Evolutionary conservation across 2,113 vertebrate genomes (phyloP).

Genomic region (Clarias macrocephalus): DNA sequence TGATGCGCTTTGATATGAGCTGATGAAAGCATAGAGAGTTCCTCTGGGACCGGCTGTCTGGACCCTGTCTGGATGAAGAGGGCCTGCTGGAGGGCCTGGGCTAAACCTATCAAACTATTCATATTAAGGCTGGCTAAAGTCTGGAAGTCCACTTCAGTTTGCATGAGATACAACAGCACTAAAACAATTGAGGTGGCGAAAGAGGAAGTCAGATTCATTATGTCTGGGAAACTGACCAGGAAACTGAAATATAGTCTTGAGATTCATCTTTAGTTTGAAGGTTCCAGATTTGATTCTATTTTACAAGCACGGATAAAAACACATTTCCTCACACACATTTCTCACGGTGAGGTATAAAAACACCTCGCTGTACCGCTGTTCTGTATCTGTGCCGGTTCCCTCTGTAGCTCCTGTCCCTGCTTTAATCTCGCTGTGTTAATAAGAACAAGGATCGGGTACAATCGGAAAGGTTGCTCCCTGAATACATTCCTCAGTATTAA

Average conservation of each 20-base stretch:
- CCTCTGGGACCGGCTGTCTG: conserved; percentile 62
- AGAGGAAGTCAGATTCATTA: background rate
- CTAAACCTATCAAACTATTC: conserved; percentile 18
- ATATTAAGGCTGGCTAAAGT: conserved; percentile 24
- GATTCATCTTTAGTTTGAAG: background rate
- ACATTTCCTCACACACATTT: conserved; percentile 18
- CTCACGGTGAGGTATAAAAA: conserved; percentile 19
- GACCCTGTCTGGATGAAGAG: conserved; percentile 58
- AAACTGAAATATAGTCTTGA: background rate
- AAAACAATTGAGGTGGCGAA: conserved; percentile 25
- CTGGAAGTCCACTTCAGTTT: conserved; percentile 44
- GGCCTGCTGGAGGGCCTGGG: conserved; percentile 44
- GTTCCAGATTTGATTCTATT: background rate
- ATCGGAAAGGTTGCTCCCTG: conserved; percentile 29
- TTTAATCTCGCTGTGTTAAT: conserved; percentile 28
- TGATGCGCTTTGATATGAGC: conserved; percentile 75
- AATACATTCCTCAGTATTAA: conserved; percentile 56
- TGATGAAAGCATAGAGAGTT: conserved; percentile 70
- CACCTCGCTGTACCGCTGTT: no score
- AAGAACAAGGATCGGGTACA: conserved; percentile 21
- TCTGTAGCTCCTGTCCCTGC: background rate
- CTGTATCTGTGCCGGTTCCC: conserved; percentile 2
- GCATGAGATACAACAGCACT: conserved; percentile 57
- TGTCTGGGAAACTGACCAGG: background rate
- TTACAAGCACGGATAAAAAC: background rate